These are phyloP conservation scores for Engraulis encrasicolus DNA, from an alignment of 2,113 vertebrate species.

Conservation along the genomic window DNA sequence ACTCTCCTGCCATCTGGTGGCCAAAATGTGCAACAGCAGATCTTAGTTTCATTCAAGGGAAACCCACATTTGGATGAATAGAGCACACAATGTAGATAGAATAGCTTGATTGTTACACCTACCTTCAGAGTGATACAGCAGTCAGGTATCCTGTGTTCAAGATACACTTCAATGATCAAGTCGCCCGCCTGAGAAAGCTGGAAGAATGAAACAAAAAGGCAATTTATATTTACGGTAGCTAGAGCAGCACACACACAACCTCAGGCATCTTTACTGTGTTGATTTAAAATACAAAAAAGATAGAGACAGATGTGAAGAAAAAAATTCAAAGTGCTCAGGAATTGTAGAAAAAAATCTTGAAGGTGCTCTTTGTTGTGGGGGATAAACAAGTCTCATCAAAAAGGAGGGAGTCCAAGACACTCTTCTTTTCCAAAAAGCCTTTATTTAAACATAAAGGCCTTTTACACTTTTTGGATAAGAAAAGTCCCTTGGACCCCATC, in stretches of 20 bases:
- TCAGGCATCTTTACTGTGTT: background rate
- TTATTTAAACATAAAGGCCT: too few species aligned
- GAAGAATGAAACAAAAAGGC: background rate
- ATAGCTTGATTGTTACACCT: slow-evolving; percentile 42
- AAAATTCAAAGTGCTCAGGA: too few species aligned
- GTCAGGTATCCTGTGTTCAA: slow-evolving; percentile 91
- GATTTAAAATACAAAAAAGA: background rate
- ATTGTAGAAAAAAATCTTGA: too few species aligned
- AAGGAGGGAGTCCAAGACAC: too few species aligned
- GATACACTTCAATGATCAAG: slow-evolving; percentile 94
- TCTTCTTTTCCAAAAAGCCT: too few species aligned
- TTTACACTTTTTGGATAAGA: too few species aligned
- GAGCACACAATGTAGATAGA: background rate
- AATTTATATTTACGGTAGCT: background rate
- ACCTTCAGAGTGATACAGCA: slow-evolving; percentile 96
- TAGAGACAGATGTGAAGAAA: too few species aligned
- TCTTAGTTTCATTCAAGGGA: background rate
- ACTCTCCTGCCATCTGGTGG: slow-evolving; percentile 40
- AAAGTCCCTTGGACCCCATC: too few species aligned
- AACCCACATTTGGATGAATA: background rate
- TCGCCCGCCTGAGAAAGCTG: slow-evolving; percentile 96
- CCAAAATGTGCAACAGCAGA: slow-evolving; percentile 23
- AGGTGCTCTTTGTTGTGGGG: too few species aligned
- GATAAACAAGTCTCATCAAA: too few species aligned
- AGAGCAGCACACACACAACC: background rate